Base-by-base conservation (phyloP, 1,140 invertebrate species). In the Camponotus pennsylvanicus region DNA sequence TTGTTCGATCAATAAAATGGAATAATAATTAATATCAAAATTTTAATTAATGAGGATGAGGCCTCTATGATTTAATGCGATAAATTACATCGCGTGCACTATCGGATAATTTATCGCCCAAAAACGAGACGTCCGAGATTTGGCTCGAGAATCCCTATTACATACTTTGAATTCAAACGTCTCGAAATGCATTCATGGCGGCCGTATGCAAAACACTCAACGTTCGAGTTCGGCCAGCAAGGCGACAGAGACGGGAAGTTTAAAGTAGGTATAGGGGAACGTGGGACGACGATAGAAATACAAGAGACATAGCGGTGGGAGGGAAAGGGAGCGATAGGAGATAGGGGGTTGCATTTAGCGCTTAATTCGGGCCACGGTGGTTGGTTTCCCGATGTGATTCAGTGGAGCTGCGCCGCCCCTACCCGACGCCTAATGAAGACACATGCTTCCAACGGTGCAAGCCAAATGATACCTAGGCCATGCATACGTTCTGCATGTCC, bases 321-420 rank as follows among this genome's bases (percentile, higher is more conserved):
- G 5, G 27, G 32, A 32, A 69, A 37, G 57, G 49, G n/a, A 67
- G 73, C 32, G 18, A 52, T 52, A 52, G 75, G 55, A 40, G 84
- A 52, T 49, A 78, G 88, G 86, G 80, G 86, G 88, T 86, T 92
- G 91, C 92, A 93, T 93, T 93, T 93, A 92, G 92, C 88, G 93
- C 91, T 93, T 93, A 93, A 93, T 93, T 93, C 90, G 85, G 90
- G 77, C 90, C 90, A 90, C 91, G 91, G 90, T 89, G 92, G 85
- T 93, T 91, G 89, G 91, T 91, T 92, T 92, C 92, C 82, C 92
- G 85, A 92, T 92, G 92, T 90, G 92, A 93, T 93, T 94, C 92
- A 93, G 89, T 93, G 89, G 87, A 89, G 90, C 88, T 90, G 86
- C 86, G 82, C 91, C 88, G 87, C 92, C 88, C 88, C 85, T 91